Conservation (phyloP, 1,140 invertebrate species). For the Megathymus violae region DNA sequence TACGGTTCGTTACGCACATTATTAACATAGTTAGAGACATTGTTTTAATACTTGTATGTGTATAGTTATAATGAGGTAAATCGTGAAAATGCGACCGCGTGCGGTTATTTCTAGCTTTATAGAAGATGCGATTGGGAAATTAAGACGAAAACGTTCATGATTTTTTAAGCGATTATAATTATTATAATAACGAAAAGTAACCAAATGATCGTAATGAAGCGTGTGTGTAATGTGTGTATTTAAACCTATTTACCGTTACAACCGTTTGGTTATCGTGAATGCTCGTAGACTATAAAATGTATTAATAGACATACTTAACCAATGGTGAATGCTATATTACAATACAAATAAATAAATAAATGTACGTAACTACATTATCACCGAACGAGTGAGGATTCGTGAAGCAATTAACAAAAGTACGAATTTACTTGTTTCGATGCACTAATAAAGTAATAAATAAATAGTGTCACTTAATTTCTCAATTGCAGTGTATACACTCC, state of each 20-base stretch:
- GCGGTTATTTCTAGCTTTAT: constrained; percentile 46
- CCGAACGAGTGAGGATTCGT: neutral
- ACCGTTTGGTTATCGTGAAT: neutral
- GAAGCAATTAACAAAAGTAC: constrained; percentile 17
- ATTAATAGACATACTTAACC: constrained; percentile 9
- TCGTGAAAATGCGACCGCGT: constrained; percentile 32
- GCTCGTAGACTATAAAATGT: constrained; percentile 20
- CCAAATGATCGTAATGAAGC: neutral
- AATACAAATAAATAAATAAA: constrained; percentile 5
- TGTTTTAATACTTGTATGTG: constrained; percentile 66
- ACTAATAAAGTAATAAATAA: constrained; percentile 3
- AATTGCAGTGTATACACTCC: constrained; percentile 8
- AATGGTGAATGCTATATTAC: neutral
- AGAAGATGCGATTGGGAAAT: constrained; percentile 29
- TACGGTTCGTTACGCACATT: constrained; percentile 65
- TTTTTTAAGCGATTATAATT: constrained; percentile 14
- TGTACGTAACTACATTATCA: constrained; percentile 1
- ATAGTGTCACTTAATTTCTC: constrained; percentile 13
- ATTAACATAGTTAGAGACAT: constrained; percentile 56
- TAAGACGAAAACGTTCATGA: constrained; percentile 13
- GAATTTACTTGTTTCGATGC: constrained; percentile 8
- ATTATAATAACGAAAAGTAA: constrained; percentile 13
- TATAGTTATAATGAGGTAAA: constrained; percentile 53
- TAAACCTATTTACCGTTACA: neutral
- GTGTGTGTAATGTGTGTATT: constrained; percentile 5